These are phyloP conservation scores for Uropsilus gracilis DNA, from an alignment of 2,113 vertebrate genomes.

Conservation along the genomic window DNA sequence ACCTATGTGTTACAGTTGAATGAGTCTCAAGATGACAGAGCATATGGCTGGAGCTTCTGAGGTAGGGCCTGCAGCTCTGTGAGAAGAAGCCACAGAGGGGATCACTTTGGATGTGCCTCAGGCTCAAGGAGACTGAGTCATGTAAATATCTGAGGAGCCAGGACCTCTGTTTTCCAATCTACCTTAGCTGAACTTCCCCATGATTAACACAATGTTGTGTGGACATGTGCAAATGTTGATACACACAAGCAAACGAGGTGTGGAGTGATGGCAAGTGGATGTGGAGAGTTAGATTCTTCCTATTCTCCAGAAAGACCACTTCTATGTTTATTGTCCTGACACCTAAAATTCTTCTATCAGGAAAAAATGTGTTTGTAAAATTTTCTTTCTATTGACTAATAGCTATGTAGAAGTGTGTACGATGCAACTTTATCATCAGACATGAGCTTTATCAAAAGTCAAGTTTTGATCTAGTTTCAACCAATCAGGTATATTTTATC, in stretches of 20 bases:
- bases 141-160: background rate
- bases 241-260: background rate
- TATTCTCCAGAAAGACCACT: background rate
- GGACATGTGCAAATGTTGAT: background rate
- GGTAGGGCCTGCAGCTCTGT: background rate
- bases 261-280: background rate
- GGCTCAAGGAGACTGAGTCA: background rate
- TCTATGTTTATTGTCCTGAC: background rate
- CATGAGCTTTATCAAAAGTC: too few species aligned
- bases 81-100: background rate
- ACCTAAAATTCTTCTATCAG: background rate
- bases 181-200: too few species aligned
- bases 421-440: too few species aligned
- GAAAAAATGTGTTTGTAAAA: background rate
- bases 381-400: too few species aligned
- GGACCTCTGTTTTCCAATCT: too few species aligned
- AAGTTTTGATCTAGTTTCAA: too few species aligned
- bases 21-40: background rate
- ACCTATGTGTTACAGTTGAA: background rate
- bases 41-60: background rate
- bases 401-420: too few species aligned
- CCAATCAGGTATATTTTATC: background rate
- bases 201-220: rapidly evolving
- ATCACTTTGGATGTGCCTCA: background rate
- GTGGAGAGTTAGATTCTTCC: too few species aligned